These are phyloP conservation scores for Danionella cerebrum DNA, from an alignment of 2,113 vertebrate species.

Conservation along the genomic window DNA sequence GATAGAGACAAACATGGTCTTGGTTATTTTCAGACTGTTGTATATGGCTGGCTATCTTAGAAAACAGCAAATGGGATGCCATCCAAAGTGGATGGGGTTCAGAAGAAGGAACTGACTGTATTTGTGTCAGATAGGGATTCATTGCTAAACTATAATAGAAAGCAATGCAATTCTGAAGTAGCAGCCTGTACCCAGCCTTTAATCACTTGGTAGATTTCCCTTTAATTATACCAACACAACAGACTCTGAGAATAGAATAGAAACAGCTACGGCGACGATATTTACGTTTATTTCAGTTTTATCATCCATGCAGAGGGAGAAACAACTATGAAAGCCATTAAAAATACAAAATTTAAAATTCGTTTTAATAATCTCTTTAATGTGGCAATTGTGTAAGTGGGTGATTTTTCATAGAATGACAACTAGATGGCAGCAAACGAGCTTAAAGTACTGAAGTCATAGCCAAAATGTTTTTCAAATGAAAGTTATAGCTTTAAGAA, in stretches of 20 bases:
- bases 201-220: slow-evolving; percentile 37
- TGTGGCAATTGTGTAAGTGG: not conserved
- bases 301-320: not conserved
- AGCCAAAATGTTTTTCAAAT: too few relatives aligned
- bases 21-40: slow-evolving; percentile 51
- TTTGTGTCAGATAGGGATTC: slow-evolving; percentile 41
- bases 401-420: not conserved
- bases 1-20: slow-evolving; percentile 46
- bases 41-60: slow-evolving; percentile 45
- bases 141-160: slow-evolving; percentile 34
- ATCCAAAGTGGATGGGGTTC: slow-evolving; percentile 53
- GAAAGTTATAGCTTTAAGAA: too few relatives aligned
- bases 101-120: slow-evolving; percentile 39
- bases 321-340: too few relatives aligned
- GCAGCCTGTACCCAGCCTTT: slow-evolving; percentile 41
- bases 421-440: slow-evolving; percentile 52
- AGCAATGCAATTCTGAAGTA: slow-evolving; percentile 36
- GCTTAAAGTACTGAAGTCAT: too few relatives aligned
- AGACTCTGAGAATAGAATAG: slow-evolving; percentile 20
- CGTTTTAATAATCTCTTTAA: not conserved
- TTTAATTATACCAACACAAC: slow-evolving; percentile 7
- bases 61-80: slow-evolving; percentile 51
- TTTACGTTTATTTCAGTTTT: not conserved
- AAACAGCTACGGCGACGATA: too few relatives aligned
- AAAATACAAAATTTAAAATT: too few relatives aligned